phyloP scores from a whole-genome alignment of 30 jellyfish, hydroid and myxozoan genomes.

The Clytia hemisphaerica region DNA sequence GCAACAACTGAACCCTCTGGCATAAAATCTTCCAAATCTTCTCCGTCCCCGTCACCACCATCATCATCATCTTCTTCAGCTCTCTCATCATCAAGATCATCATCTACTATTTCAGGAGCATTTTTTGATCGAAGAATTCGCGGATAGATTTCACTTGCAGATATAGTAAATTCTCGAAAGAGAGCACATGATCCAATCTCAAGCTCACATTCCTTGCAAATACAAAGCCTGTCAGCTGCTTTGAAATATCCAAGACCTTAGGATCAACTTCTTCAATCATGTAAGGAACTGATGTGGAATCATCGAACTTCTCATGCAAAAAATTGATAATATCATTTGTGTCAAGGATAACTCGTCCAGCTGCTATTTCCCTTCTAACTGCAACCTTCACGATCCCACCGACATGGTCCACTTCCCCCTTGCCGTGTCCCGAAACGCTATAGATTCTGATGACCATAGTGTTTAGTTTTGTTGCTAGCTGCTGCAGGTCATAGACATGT shows the following conservation, averaged over 20 bases:
- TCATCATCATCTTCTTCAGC: too few relatives aligned
- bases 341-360: constrained; percentile 19
- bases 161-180: too few relatives aligned
- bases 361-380: constrained; percentile 23
- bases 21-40: too few relatives aligned
- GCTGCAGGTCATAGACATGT: constrained; percentile 36
- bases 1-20: too few relatives aligned
- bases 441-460: constrained; percentile 13
- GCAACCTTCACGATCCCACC: constrained; percentile 32
- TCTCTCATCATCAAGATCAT: too few relatives aligned
- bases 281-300: constrained; percentile 13
- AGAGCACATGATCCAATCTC: constrained; percentile 25
- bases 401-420: constrained; percentile 35
- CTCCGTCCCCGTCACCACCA: too few relatives aligned
- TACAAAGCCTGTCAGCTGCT: constrained; percentile 28
- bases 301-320: constrained; percentile 16
- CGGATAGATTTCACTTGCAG: too few relatives aligned
- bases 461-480: constrained; percentile 16
- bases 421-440: constrained; percentile 29
- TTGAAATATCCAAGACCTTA: constrained; percentile 7
- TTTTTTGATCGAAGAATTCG: too few relatives aligned
- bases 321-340: constrained; percentile 15
- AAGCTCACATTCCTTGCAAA: constrained; percentile 23
- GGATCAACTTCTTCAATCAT: constrained; percentile 13
- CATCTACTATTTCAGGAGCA: too few relatives aligned